Conservation (phyloP, 2,113 vertebrate species). For the Halichoerus grypus region DNA sequence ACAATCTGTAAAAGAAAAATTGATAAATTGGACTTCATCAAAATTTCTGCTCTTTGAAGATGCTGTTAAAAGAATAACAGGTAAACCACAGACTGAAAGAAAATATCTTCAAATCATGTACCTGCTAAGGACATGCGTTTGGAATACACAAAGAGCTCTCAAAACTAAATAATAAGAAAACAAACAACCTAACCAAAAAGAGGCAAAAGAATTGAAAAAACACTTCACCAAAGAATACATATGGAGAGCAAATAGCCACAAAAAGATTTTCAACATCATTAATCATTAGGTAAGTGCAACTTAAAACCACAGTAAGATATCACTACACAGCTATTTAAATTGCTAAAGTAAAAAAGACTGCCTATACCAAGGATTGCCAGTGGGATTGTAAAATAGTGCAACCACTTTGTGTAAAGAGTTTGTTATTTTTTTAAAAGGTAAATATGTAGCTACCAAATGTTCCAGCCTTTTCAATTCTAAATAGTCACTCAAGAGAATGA, state of each 20-base stretch:
- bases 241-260: not conserved
- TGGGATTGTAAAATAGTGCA: not conserved
- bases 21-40: not conserved
- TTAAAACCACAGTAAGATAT: not conserved
- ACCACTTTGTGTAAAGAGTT: not conserved
- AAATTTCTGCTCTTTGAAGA: constrained; percentile 21
- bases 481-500: constrained; percentile 24
- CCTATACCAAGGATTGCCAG: not conserved
- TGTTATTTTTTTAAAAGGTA: not conserved
- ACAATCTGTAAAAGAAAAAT: constrained; percentile 21
- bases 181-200: not conserved
- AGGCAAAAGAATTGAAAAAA: not conserved
- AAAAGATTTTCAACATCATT: not conserved
- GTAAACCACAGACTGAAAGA: not conserved
- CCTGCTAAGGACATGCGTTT: not conserved
- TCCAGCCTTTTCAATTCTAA: not conserved
- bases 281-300: not conserved
- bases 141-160: constrained; percentile 4
- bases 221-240: not conserved
- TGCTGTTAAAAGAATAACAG: not conserved
- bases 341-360: constrained; percentile 16
- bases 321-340: not conserved
- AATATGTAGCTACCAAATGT: not conserved
- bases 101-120: not conserved
- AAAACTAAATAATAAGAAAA: constrained; percentile 36